Evolutionary conservation across 2,797 vertebrate genomes (phyloP).

Genomic region (Capromys pilorides): DNA sequence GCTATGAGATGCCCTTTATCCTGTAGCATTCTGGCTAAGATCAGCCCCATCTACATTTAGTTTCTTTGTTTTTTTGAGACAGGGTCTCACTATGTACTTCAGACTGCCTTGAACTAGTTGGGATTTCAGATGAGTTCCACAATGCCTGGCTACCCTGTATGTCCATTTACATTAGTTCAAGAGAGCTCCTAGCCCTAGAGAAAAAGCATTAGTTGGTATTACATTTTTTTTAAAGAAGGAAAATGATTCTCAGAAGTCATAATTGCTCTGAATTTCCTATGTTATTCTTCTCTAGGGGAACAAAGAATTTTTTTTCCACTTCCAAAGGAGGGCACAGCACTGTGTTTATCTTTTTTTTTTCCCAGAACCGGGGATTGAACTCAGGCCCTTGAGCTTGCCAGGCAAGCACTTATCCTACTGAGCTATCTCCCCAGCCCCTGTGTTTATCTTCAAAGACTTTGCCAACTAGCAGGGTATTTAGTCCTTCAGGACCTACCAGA

Average conservation of each 20-base stretch:
- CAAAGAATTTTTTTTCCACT: neutral
- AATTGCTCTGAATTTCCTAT: neutral
- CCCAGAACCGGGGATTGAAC: no score
- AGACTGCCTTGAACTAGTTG: neutral
- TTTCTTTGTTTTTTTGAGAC: neutral
- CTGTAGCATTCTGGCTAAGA: neutral
- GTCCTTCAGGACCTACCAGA: neutral
- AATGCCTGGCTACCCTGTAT: neutral
- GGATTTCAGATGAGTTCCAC: neutral
- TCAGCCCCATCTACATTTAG: neutral
- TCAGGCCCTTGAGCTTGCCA: no score
- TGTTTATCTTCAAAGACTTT: slow-evolving; percentile 40
- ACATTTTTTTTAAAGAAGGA: neutral
- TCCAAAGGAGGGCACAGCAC: neutral
- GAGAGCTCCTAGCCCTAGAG: neutral
- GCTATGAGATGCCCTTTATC: neutral
- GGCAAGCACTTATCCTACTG: no score
- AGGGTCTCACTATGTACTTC: neutral
- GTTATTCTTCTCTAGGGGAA: neutral
- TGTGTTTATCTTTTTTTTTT: neutral
- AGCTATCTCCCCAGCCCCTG: no score
- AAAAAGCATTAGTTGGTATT: neutral
- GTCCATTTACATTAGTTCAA: neutral
- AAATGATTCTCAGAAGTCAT: slow-evolving; percentile 41
- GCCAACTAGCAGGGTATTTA: neutral